Percentiles rank a stretch among this genome's conserved stretches.
Conservation (phyloP, 2,797 vertebrate species). For the Molossus alvarezi region DNA sequence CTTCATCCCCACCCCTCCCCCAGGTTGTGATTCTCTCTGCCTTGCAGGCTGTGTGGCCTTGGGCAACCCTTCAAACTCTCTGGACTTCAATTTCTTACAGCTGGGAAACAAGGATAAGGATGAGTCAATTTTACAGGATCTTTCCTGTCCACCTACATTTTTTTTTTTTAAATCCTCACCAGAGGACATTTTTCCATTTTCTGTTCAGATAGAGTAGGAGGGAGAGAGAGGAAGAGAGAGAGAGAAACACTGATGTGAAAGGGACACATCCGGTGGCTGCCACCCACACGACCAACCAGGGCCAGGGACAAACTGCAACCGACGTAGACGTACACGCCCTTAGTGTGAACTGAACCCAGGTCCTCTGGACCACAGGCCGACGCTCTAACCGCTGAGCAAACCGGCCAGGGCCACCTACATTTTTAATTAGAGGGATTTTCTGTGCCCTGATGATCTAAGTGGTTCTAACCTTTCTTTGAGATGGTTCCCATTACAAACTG, state of each 20-base stretch:
- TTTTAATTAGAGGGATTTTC: not conserved
- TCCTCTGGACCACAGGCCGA: no score
- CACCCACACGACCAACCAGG: no score
- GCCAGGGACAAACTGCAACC: no score
- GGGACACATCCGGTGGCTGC: no score
- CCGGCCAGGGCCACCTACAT: not conserved
- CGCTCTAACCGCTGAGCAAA: no score
- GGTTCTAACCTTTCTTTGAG: not conserved
- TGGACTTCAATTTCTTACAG: constrained; percentile 1
- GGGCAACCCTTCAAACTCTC: not conserved
- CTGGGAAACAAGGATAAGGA: not conserved
- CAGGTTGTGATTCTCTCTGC: not conserved
- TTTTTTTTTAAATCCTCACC: not conserved
- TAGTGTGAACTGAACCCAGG: no score
- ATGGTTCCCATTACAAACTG: not conserved
- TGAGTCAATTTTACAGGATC: not conserved
- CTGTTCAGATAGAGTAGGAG: no score
- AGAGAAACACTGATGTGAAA: no score
- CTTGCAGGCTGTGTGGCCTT: not conserved
- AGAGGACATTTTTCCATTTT: no score
- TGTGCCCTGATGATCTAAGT: not conserved
- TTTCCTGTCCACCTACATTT: not conserved
- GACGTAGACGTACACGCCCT: no score
- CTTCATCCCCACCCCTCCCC: not conserved
- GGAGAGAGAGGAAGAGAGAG: no score